Conservation (phyloP, 2,113 vertebrate species). For the Stercorarius parasiticus region DNA sequence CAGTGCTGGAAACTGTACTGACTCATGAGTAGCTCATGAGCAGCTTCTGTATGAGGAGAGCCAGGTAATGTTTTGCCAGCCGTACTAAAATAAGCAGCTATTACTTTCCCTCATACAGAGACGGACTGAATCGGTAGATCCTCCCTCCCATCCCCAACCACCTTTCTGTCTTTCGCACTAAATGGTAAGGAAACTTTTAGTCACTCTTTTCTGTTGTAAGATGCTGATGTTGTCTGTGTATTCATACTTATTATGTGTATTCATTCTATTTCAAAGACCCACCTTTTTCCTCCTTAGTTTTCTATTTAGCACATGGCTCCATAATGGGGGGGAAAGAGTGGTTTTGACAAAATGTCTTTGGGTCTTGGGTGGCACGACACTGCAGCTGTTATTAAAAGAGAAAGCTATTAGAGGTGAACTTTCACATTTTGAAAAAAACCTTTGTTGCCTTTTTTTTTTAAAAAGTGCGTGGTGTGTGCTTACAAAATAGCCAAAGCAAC, state of each 20-base stretch:
- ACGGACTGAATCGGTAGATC: not conserved
- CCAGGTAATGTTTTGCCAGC: accelerated
- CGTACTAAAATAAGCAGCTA: not conserved
- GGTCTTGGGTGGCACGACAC: not conserved
- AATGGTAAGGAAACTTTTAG: not conserved
- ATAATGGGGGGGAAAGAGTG: not conserved
- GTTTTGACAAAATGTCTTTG: not conserved
- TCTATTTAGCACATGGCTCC: not conserved
- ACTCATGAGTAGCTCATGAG: not conserved
- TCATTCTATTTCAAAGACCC: not conserved
- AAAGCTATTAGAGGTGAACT: not conserved
- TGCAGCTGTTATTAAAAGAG: not conserved
- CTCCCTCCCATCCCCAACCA: not conserved
- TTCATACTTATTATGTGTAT: not conserved
- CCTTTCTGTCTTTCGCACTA: not conserved
- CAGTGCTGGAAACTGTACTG: not conserved
- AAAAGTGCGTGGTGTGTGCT: not conserved
- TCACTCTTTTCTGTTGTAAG: not conserved
- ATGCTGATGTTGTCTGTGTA: not conserved
- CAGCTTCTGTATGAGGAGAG: not conserved
- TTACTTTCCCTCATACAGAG: not conserved
- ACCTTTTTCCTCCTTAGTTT: not conserved
- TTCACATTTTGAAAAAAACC: not conserved
- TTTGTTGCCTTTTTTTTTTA: not conserved
- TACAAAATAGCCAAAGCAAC: not conserved